These are phyloP conservation scores for Sterna hirundo DNA, from an alignment of 2,113 vertebrate genomes.

Conservation along the genomic window DNA sequence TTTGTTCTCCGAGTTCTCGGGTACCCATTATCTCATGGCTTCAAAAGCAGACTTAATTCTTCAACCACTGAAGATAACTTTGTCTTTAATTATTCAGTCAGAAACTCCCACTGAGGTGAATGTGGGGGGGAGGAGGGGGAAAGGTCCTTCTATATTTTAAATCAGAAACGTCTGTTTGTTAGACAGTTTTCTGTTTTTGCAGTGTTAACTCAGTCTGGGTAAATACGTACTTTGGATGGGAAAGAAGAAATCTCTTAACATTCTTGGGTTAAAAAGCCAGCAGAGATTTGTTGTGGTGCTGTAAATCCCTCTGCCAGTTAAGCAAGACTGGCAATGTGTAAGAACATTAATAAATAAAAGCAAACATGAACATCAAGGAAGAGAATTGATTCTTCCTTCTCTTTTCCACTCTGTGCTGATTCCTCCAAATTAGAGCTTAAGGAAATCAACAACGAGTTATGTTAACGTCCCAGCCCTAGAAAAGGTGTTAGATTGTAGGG, in stretches of 20 bases:
- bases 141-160: background rate
- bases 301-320: slow-evolving; percentile 17
- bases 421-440: background rate
- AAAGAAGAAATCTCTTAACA: background rate
- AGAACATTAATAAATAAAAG: slow-evolving; percentile 38
- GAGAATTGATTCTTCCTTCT: background rate
- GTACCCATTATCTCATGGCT: slow-evolving; percentile 17
- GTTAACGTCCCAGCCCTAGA: background rate
- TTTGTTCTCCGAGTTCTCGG: background rate
- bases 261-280: slow-evolving; percentile 6
- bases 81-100: slow-evolving; percentile 26
- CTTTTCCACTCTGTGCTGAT: background rate
- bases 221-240: background rate
- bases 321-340: background rate
- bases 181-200: background rate
- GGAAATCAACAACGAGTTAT: background rate
- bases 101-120: slow-evolving; percentile 1
- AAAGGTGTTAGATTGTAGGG: background rate
- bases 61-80: slow-evolving; percentile 20
- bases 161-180: background rate
- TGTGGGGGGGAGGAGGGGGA: background rate
- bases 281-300: slow-evolving; percentile 1
- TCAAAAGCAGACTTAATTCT: slow-evolving; percentile 41
- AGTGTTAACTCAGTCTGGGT: background rate
- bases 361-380: slow-evolving; percentile 20